Base-by-base conservation (phyloP, 2,113 vertebrate genomes). In the Rhea pennata region DNA sequence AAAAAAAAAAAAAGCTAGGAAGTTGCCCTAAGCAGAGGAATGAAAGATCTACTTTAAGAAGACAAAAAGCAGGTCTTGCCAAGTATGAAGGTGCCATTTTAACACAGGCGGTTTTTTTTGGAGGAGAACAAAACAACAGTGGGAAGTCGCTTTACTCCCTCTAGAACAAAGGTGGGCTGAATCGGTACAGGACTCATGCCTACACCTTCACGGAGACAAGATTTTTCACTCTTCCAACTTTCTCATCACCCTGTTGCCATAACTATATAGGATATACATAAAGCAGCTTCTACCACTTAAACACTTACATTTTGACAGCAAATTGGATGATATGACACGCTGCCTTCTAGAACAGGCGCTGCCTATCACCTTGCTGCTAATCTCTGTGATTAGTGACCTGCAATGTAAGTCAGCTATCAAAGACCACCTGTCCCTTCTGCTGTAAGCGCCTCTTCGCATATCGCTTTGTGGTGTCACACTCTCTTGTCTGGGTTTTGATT, bases 371-470 rank as follows among this genome's bases (percentile, higher is more conserved):
- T 97, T 76, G 81, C 90, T 95, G 88, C 91, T 97, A 96, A 97
- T 96, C 95, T 96, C 90, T 83, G 88, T 97, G 97, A 97, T 96
- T 96, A 96, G 94, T 95, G 97, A 96, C 94, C 96, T 95, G 96
- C 81, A 96, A 87, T 90, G 88, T 90, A 93, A 97, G 93, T 79
- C 92, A 95, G 86, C 93, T 94, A 93, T 95, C 92, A 96, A 96
- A 97, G 94, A 93, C 94, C 95, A 96, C 97, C 96, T 96, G 93
- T 96, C 95, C 93, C 86, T 92, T 88, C 84, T 83, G 90, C 92
- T 94, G 72, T 84, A 92, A 95, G 93, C 7, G 1, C 83, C 77
- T 96, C 92, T 94, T 92, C 84, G 93, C 77, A 93, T 89, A 93
- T 90, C 71, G 0, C 81, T 92, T 61, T 83, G 88, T 83, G 88